phyloP scores from a whole-genome alignment of 2,113 vertebrate species.

The Ploceus nigricollis region DNA sequence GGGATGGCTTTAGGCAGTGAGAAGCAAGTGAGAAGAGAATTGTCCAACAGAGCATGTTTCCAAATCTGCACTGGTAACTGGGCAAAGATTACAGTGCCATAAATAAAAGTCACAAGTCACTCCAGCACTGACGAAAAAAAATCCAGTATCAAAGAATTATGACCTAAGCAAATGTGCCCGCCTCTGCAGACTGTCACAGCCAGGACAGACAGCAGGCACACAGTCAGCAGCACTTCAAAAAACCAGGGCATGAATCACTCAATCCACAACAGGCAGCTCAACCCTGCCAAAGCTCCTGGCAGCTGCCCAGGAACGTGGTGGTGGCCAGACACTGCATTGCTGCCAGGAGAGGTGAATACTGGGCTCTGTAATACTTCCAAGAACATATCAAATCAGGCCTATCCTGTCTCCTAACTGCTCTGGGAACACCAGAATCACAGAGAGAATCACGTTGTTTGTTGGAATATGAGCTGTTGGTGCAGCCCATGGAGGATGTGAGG shows the following conservation, averaged over 20 bases:
- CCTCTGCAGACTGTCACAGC: neutral
- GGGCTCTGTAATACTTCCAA: neutral
- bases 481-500: neutral
- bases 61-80: neutral
- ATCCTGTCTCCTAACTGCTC: neutral
- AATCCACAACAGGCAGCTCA: neutral
- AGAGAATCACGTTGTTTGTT: neutral
- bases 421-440: neutral
- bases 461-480: neutral
- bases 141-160: neutral
- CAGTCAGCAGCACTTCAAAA: neutral
- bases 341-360: neutral
- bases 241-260: neutral
- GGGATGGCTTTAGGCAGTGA: neutral
- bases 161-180: neutral
- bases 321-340: neutral
- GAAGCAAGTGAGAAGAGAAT: neutral
- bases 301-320: neutral
- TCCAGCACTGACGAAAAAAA: neutral
- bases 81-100: neutral
- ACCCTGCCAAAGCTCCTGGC: neutral
- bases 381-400: neutral
- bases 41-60: neutral
- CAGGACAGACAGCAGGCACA: neutral
- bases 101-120: neutral